Base-by-base conservation (phyloP, 2,888 invertebrate genomes). In the Drosophila stalkeri region DNA sequence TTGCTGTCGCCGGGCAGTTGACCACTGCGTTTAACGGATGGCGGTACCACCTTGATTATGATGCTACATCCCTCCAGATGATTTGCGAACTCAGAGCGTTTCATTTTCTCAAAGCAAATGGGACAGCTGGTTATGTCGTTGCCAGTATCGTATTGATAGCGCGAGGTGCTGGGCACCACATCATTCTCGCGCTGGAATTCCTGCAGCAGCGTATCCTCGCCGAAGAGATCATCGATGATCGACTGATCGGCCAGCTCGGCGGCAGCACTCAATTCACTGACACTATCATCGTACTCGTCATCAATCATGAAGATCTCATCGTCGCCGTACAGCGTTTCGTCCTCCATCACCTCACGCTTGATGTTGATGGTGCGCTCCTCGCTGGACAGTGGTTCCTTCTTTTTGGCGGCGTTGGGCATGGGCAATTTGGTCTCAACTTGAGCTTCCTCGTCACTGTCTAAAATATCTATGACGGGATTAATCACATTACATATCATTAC, bases 1-100 rank as follows among this genome's bases (percentile, higher is more conserved):
- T 71, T 39, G 60, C 76, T n/a, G 67, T 37, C 16, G 12, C 37
- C 5, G 20, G 54, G 57, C n/a, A 44, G 12, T 7, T 23, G 49
- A 16, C 56, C 7, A 0, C 5, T 33, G 11, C 60, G 27, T 3
- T 79, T 64, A 11, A 66, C 33, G 9, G 69, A 76, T 0, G 87
- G 87, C 3, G 89, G 82, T 57, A 72, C 56, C 18, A 92, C 78
- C 57, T 85, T 87, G 4, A 84, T 70, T 2, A 84, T 75, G 31
- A 93, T 91, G 16, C 91, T 89, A 73, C 93, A 93, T 12, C 93
- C 93, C 18, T 93, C 91, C 35, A 93, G 76, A 64, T 93, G 93
- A 12, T 92, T 91, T 0, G 81, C 66, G 33, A 93, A 85, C 14
- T 88, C 72, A 3, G 80, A 75, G 8, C 93, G 92, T 33, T 82